Conservation (phyloP, 2,797 vertebrate species). For the Echeneis naucrates region DNA sequence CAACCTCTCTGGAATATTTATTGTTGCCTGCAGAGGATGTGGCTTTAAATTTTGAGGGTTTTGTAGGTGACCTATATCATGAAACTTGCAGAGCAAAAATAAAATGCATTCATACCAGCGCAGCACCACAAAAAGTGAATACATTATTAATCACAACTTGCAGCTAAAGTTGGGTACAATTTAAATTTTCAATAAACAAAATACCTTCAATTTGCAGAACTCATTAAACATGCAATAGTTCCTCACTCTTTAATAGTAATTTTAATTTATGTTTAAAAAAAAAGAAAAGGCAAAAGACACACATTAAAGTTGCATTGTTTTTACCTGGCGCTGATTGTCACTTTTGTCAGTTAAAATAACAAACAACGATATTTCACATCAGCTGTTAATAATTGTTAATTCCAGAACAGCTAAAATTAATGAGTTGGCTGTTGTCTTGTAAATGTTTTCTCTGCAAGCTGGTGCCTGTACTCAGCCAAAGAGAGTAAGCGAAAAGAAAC, state of each 20-base stretch:
- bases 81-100: slow-evolving; percentile 7
- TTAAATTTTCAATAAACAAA: too few species aligned
- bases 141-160: neutral
- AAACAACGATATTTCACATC: neutral
- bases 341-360: neutral
- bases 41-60: slow-evolving; percentile 55
- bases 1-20: slow-evolving; percentile 81
- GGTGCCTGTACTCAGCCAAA: too few species aligned
- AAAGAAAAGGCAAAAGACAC: too few species aligned
- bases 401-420: neutral
- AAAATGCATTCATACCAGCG: neutral
- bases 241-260: neutral
- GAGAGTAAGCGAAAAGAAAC: neutral
- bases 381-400: neutral
- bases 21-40: slow-evolving; percentile 61
- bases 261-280: too few species aligned
- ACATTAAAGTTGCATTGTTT: neutral
- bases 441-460: neutral
- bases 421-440: neutral
- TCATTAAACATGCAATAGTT: neutral
- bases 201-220: too few species aligned
- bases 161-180: neutral
- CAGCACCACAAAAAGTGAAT: neutral
- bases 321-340: neutral
- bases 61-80: slow-evolving; percentile 28